Evolutionary conservation across 2,888 invertebrate genomes (phyloP), one percentile per base, ranked within the genome.

Genomic region (Ptilodon capucinus): DNA sequence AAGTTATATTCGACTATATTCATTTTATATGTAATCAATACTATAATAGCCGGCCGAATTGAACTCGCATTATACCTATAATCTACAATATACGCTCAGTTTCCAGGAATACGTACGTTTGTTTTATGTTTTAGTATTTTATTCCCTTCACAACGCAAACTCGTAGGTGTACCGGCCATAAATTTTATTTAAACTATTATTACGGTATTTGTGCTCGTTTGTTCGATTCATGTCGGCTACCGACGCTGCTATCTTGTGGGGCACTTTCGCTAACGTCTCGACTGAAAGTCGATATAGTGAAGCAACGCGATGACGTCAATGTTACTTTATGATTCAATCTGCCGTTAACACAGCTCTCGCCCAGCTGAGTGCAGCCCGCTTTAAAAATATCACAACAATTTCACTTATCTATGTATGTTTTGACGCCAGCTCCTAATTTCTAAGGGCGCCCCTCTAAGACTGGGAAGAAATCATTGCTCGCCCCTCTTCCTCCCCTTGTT

Each of bases 321-420:
- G 75, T 76, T 83, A 78, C 83, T 86, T 86, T 86, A 87, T 84
- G 85, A 86, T 82, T 82, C 84, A 81, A 85, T 84, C 78, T 76
- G 79, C 77, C 77, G 83, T 74, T 81, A 82, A 81, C 82, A 74
- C 76, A 75, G 76, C 75, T 77, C 78, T 75, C 73, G 72, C 74
- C 79, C 86, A 86, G 86, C 84, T 86, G 86, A 88, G 82, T 83
- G 83, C 86, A 86, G 79, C 71, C 84, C 81, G 84, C 64, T 80
- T 84, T 86, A 86, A 81, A 84, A 80, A 87, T 88, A 89, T 72
- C 72, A 71, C 75, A 74, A 81, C 79, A 81, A 81, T 83, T 81
- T 81, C 68, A 79, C 74, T 76, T 79, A 72, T 71, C 76, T 38
- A 17, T 35, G 28, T 28, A 32, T 56, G 74, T 74, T 69, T 67